phyloP scores from a whole-genome alignment of 2,888 invertebrate species.

The Cryptops parisi region DNA sequence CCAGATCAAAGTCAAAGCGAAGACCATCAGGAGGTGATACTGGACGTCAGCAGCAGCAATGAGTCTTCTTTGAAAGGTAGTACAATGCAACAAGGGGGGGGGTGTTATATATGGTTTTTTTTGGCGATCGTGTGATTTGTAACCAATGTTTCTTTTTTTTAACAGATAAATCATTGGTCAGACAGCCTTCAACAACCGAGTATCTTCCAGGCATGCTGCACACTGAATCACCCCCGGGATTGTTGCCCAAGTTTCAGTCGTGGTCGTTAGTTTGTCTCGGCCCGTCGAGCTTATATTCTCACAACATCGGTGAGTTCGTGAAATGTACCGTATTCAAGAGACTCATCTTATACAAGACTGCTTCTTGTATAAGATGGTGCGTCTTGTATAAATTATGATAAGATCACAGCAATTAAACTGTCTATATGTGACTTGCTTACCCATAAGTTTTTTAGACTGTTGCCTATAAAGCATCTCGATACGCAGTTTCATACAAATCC shows the following conservation, averaged over 20 bases:
- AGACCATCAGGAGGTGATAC: conserved; percentile 12
- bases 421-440: background rate
- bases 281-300: conserved; percentile 76
- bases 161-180: conserved; percentile 18
- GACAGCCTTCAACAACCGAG: conserved; percentile 54
- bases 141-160: background rate
- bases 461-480: too few species aligned
- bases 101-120: too few species aligned
- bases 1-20: conserved; percentile 20
- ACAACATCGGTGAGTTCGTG: conserved; percentile 34
- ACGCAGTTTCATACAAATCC: too few species aligned
- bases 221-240: conserved; percentile 50
- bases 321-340: background rate
- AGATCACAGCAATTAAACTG: too few species aligned
- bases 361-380: conserved; percentile 15
- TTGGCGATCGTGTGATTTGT: too few species aligned
- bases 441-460: too few species aligned
- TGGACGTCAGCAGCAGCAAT: background rate
- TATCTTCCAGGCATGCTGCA: conserved; percentile 87
- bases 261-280: conserved; percentile 87
- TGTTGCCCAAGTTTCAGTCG: conserved; percentile 69
- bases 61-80: too few species aligned
- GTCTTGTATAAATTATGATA: background rate
- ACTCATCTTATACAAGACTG: background rate
- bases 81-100: too few species aligned